These are phyloP conservation scores for Nicator chloris DNA, from an alignment of 2,113 vertebrate species.

Conservation along the genomic window DNA sequence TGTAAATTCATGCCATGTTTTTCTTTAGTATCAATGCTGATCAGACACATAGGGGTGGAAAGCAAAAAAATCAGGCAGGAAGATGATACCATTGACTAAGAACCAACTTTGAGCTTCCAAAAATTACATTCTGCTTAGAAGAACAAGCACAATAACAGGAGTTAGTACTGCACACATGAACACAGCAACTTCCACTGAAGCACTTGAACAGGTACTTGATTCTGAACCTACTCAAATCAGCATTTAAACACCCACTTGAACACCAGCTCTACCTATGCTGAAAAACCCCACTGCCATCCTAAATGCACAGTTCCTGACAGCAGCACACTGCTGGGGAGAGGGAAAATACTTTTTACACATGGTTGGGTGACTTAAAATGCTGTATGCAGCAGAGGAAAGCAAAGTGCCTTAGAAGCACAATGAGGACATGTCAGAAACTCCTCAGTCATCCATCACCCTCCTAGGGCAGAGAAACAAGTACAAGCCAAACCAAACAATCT, in stretches of 20 bases:
- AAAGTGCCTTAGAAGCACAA: not conserved
- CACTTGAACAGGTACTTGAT: not conserved
- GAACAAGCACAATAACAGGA: not conserved
- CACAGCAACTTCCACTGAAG: not conserved
- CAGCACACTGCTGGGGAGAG: not conserved
- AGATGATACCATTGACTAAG: rapidly evolving
- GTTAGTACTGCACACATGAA: rapidly evolving
- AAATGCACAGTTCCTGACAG: not conserved
- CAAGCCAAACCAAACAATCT: conserved; percentile 3
- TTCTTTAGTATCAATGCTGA: not conserved
- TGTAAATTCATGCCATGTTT: not conserved
- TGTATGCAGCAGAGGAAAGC: not conserved
- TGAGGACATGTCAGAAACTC: not conserved
- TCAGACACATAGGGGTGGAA: rapidly evolving
- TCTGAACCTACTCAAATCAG: not conserved
- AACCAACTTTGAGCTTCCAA: not conserved
- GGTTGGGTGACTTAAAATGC: rapidly evolving
- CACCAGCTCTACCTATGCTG: not conserved
- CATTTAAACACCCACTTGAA: not conserved
- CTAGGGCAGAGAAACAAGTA: not conserved
- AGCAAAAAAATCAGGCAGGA: not conserved
- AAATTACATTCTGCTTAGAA: not conserved
- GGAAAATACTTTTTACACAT: rapidly evolving
- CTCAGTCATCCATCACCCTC: not conserved
- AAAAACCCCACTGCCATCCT: not conserved